These are phyloP conservation scores for Rhynchotus rufescens DNA, from an alignment of 2,797 vertebrate genomes.

Conservation along the genomic window DNA sequence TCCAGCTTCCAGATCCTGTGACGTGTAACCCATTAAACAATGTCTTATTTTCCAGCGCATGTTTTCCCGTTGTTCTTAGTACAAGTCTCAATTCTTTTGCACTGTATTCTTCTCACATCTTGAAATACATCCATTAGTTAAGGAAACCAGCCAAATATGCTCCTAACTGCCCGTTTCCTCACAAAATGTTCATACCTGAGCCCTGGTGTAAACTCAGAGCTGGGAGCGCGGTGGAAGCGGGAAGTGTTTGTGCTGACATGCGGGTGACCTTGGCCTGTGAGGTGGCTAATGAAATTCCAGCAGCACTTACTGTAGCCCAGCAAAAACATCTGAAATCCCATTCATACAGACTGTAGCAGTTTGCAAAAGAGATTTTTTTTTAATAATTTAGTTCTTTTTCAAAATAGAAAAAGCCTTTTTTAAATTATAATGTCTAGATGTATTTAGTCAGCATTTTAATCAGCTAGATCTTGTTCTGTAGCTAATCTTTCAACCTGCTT, in stretches of 20 bases:
- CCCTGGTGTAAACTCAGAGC: neutral
- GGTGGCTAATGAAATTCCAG: neutral
- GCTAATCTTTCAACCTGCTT: conserved; percentile 21
- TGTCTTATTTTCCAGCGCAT: conserved; percentile 51
- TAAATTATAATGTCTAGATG: neutral
- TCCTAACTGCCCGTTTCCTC: neutral
- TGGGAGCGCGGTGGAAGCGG: neutral
- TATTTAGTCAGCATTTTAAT: neutral
- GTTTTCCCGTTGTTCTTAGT: conserved; percentile 25
- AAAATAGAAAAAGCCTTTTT: neutral
- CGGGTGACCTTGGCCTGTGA: neutral
- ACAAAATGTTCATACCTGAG: neutral
- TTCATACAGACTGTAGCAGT: too few species aligned
- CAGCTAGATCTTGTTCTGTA: neutral
- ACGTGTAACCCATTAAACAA: conserved; percentile 11
- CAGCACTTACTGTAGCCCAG: neutral
- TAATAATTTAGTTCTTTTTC: neutral
- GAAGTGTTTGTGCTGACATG: neutral
- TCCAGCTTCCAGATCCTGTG: neutral
- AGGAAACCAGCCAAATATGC: neutral
- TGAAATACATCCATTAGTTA: neutral
- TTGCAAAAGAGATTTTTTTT: neutral
- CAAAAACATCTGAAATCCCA: neutral
- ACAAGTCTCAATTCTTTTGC: neutral
- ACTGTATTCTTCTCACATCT: neutral